These are phyloP conservation scores for Lasioglossum oenotherae DNA, from an alignment of 2,888 invertebrate genomes.

Conservation along the genomic window DNA sequence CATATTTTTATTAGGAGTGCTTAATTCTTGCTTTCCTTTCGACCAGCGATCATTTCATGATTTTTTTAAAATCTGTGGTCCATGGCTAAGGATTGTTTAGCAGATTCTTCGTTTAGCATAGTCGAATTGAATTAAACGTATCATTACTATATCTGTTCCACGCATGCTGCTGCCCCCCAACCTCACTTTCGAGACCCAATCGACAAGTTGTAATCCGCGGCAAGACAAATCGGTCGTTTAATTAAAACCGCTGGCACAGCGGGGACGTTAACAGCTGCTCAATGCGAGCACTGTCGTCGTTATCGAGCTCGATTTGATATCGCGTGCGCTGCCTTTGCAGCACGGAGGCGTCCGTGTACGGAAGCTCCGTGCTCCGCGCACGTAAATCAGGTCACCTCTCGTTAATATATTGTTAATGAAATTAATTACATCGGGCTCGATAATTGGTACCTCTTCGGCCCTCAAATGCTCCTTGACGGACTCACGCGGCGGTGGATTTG, in stretches of 20 bases:
- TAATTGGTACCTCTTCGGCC: not conserved
- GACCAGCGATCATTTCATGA: too few relatives aligned
- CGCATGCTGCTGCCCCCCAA: not conserved
- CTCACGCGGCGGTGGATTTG: not conserved
- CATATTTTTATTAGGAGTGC: too few relatives aligned
- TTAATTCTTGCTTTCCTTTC: too few relatives aligned
- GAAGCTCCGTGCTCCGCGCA: constrained; percentile 20
- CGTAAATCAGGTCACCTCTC: constrained; percentile 7
- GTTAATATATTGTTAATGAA: constrained; percentile 11
- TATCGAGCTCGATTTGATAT: constrained; percentile 64
- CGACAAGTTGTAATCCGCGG: constrained; percentile 50
- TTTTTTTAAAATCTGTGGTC: too few relatives aligned
- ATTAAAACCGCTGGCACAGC: constrained; percentile 62
- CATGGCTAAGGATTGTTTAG: too few relatives aligned
- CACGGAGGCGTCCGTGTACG: constrained; percentile 14
- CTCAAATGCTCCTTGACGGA: not conserved
- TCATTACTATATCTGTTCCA: not conserved
- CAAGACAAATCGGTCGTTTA: constrained; percentile 65
- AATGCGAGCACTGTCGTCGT: constrained; percentile 62
- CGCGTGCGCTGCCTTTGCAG: constrained; percentile 48
- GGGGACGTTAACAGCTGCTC: constrained; percentile 42
- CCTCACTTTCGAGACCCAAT: constrained; percentile 15
- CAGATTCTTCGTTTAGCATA: too few relatives aligned
- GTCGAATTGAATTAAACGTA: not conserved
- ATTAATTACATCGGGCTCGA: not conserved